A percentile compares a stretch with the other conserved stretches of the same genome.
Evolutionary conservation across 2,113 vertebrate species (phyloP).

Genomic region (Gorsachius goisagi): DNA sequence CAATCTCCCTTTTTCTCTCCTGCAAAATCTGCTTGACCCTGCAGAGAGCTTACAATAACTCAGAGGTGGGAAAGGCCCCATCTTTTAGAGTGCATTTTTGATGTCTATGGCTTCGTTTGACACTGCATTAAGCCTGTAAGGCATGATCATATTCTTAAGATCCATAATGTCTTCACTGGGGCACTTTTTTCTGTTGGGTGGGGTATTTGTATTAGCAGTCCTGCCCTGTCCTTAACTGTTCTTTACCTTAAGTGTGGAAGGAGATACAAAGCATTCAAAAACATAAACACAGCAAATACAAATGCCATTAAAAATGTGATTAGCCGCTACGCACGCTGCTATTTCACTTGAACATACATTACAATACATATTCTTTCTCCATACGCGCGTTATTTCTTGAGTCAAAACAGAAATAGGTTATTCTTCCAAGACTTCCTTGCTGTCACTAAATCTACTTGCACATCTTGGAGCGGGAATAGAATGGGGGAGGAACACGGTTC

Average conservation of each 20-base stretch:
- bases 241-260: background rate
- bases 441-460: background rate
- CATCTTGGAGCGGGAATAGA: background rate
- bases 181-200: background rate
- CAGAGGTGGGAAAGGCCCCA: background rate
- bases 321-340: rapidly evolving
- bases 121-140: background rate
- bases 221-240: background rate
- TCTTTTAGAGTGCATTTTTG: background rate
- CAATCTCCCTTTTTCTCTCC: background rate
- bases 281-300: background rate
- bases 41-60: background rate
- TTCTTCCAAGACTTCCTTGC: background rate
- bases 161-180: rapidly evolving
- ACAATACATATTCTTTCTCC: background rate
- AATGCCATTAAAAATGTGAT: too few relatives aligned
- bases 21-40: background rate
- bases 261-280: background rate
- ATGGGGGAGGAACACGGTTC: background rate
- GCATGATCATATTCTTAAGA: background rate
- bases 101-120: rapidly evolving
- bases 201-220: rapidly evolving
- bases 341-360: background rate
- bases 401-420: background rate
- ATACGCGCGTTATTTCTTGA: background rate